phyloP scores from a whole-genome alignment of 2,888 invertebrate genomes.

The Rhyacophila evoluta region DNA sequence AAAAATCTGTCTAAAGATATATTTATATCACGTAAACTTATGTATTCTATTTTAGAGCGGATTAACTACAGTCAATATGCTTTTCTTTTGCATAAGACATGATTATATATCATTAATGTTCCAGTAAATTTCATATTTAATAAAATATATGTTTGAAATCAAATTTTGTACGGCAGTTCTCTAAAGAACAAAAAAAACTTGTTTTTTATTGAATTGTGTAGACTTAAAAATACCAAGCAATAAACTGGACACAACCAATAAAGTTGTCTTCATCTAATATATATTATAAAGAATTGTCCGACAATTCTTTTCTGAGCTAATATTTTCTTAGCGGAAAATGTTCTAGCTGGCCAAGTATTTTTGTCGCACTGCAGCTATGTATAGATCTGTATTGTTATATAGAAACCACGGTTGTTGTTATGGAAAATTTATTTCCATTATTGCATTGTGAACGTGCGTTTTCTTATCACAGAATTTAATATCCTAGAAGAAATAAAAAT shows the following conservation, averaged over 20 bases:
- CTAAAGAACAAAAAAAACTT: too few relatives aligned
- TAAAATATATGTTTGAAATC: too few relatives aligned
- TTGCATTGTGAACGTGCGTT: conserved; percentile 28
- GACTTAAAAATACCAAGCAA: conserved; percentile 28
- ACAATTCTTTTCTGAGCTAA: conserved; percentile 34
- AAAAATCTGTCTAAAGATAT: too few relatives aligned
- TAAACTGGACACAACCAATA: conserved; percentile 37
- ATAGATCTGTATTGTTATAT: neutral
- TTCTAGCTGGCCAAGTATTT: conserved; percentile 36
- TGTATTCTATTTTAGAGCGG: too few relatives aligned
- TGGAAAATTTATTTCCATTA: conserved; percentile 38
- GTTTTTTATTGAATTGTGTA: neutral
- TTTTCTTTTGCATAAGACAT: too few relatives aligned
- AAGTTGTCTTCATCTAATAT: conserved; percentile 33
- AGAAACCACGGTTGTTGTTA: neutral
- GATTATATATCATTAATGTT: too few relatives aligned
- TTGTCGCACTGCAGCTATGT: conserved; percentile 45
- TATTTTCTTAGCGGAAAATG: conserved; percentile 5
- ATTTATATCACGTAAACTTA: too few relatives aligned
- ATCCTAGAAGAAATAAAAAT: too few relatives aligned
- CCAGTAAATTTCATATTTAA: too few relatives aligned
- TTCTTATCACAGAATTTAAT: neutral
- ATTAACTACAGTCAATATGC: too few relatives aligned
- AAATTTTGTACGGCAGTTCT: too few relatives aligned
- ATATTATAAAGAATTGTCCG: neutral